A percentile compares a stretch with the other conserved stretches of the same genome.
phyloP scores from a whole-genome alignment of 1,140 invertebrate species.

The Wasmannia auropunctata region DNA sequence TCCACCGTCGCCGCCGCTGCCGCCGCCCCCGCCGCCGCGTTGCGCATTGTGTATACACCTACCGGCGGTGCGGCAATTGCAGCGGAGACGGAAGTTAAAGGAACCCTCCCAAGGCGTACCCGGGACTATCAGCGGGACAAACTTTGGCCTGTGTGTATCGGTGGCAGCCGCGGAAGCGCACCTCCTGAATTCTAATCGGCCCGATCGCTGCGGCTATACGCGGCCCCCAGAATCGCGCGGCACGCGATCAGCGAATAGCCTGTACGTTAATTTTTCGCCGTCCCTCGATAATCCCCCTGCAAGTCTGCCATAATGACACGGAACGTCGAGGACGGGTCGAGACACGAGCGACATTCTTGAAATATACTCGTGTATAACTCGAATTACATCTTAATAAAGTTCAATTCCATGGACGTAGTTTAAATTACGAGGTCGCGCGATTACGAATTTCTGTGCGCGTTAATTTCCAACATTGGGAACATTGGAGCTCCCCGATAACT shows the following conservation, averaged over 20 bases:
- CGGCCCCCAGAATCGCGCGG: neutral
- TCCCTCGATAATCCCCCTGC: neutral
- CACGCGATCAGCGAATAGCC: neutral
- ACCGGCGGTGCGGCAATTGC: conserved; percentile 42
- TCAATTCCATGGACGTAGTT: neutral
- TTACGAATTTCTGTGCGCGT: neutral
- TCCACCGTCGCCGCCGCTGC: neutral
- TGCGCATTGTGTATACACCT: conserved; percentile 40
- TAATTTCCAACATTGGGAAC: neutral
- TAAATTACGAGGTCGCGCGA: neutral
- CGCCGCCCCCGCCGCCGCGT: neutral
- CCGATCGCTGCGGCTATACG: conserved; percentile 25
- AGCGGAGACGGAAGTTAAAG: conserved; percentile 54
- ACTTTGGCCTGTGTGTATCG: conserved; percentile 38
- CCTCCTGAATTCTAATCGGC: conserved; percentile 56
- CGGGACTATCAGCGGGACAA: conserved; percentile 50
- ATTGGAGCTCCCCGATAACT: neutral
- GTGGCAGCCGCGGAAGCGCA: conserved; percentile 31
- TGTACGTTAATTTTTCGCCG: conserved; percentile 8
- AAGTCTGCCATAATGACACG: neutral
- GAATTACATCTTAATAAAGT: neutral
- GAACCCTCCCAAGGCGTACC: conserved; percentile 43
- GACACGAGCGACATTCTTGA: neutral
- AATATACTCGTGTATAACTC: neutral
- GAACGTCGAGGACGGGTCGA: neutral